phyloP scores from a whole-genome alignment of 2,797 vertebrate genomes.

The Thaleichthys pacificus region DNA sequence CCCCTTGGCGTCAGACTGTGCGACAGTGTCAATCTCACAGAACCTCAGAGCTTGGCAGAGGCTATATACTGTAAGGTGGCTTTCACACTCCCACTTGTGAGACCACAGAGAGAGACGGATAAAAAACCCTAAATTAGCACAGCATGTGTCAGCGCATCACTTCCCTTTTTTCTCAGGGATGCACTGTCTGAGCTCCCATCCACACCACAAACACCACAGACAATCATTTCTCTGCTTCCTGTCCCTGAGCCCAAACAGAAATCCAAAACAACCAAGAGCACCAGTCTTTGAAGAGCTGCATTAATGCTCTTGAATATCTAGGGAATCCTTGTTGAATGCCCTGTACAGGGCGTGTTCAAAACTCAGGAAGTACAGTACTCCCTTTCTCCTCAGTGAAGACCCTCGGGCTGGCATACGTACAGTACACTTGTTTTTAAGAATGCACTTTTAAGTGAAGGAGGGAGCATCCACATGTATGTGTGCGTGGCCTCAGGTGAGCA shows the following conservation, averaged over 20 bases:
- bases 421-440: constrained; percentile 18
- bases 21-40: constrained; percentile 9
- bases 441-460: constrained; percentile 30
- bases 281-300: constrained; percentile 8
- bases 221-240: neutral
- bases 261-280: constrained; percentile 3
- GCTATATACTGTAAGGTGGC: constrained; percentile 1
- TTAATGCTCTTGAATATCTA: neutral
- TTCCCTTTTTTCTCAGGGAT: constrained; percentile 2
- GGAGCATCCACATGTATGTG: constrained; percentile 11
- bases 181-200: constrained; percentile 7
- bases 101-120: constrained; percentile 12
- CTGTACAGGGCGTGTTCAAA: neutral
- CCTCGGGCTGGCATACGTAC: neutral
- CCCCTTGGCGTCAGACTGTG: neutral
- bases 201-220: neutral
- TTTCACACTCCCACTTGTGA: constrained; percentile 28
- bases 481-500: constrained; percentile 16
- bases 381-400: constrained; percentile 6
- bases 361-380: constrained; percentile 19
- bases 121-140: constrained; percentile 10
- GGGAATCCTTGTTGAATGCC: too few species aligned
- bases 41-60: neutral
- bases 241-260: neutral
- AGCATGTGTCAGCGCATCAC: constrained; percentile 6